These are phyloP conservation scores for Halcyon badia DNA, from an alignment of 2,797 vertebrate genomes.

Conservation along the genomic window DNA sequence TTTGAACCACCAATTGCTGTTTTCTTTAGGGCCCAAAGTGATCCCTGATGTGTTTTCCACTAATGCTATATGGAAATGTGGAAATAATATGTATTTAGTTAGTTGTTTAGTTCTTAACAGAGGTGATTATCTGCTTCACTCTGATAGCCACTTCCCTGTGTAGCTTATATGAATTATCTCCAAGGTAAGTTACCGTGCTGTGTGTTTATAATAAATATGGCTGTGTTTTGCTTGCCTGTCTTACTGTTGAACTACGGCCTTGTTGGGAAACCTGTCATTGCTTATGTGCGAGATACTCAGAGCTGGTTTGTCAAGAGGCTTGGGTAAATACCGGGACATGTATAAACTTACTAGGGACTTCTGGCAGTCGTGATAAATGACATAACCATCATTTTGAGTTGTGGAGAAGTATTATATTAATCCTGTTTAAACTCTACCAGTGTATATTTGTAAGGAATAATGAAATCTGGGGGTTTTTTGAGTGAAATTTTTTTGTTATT, in stretches of 20 bases:
- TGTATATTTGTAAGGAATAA: neutral
- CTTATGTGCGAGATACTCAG: neutral
- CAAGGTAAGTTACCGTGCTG: neutral
- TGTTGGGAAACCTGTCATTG: neutral
- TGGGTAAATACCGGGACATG: neutral
- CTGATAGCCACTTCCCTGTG: neutral
- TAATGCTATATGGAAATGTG: neutral
- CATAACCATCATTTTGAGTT: neutral
- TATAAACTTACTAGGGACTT: neutral
- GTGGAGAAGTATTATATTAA: neutral
- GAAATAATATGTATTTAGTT: neutral
- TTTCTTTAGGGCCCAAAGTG: neutral
- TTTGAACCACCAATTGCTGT: neutral
- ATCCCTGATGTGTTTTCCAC: neutral
- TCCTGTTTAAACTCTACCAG: neutral
- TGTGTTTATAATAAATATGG: neutral
- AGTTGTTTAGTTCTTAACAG: neutral
- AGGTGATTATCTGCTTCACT: neutral
- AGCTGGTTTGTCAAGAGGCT: neutral
- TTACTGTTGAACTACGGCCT: neutral
- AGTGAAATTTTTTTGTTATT: neutral
- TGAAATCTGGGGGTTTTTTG: neutral
- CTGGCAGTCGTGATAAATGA: neutral
- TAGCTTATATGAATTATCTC: neutral
- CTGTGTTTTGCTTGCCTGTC: neutral